Conservation (phyloP, 1,140 invertebrate genomes). For the Lepidotrigona ventralis region DNA sequence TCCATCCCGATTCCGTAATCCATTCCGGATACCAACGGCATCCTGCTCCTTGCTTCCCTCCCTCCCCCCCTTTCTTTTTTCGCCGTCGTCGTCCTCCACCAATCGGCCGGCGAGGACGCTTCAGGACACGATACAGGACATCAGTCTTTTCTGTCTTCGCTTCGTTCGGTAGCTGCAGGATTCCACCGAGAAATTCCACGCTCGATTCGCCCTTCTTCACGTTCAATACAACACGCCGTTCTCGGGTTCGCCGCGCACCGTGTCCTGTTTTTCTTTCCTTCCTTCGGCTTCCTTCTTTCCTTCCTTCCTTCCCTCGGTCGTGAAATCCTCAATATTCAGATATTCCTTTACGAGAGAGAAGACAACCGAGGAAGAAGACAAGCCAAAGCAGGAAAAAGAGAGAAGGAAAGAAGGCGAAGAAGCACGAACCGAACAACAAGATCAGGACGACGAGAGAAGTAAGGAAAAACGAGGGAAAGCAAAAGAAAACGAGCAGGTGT, state of each 20-base stretch:
- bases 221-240: constrained; percentile 68
- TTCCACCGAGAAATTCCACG: constrained; percentile 71
- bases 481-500: constrained; percentile 16
- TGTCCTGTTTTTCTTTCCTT: constrained; percentile 27
- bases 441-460: neutral
- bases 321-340: constrained; percentile 71
- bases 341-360: constrained; percentile 47
- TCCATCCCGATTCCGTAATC: constrained; percentile 74
- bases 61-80: constrained; percentile 38
- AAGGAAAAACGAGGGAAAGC: neutral
- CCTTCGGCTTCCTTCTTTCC: constrained; percentile 35
- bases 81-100: neutral
- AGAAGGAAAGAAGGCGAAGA: neutral
- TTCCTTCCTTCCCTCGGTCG: constrained; percentile 34
- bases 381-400: constrained; percentile 10
- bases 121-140: constrained; percentile 59
- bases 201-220: constrained; percentile 65
- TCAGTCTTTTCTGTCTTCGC: constrained; percentile 69
- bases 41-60: neutral
- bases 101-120: constrained; percentile 25
- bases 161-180: constrained; percentile 62
- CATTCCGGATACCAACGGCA: constrained; percentile 67
- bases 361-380: constrained; percentile 13
- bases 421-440: constrained; percentile 1
- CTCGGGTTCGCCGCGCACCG: constrained; percentile 45